Base-by-base conservation (phyloP, 23 tunicate genomes). In the Trididemnum nubilum region DNA sequence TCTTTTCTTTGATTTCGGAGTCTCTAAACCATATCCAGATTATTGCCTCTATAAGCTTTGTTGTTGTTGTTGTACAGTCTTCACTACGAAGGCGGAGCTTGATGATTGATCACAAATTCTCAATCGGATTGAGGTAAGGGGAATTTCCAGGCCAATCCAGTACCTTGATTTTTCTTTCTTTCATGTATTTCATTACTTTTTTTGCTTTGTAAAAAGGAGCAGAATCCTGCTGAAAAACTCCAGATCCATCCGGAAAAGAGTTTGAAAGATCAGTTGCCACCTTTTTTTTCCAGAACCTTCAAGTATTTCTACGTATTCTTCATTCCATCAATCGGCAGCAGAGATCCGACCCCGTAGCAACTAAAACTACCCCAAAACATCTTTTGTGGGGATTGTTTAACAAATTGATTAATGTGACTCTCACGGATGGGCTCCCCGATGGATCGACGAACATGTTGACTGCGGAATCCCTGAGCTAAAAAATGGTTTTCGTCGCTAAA, bases 361-460 rank as follows among this genome's bases (percentile, higher is more conserved):
- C 38, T 67, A 33, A 67, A 33, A 67, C 74, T 67, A 33, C 38
- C 74, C 74, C 74, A 67, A 67, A 67, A 67, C 74, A 67, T 67
- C 74, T 67, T 67, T 67, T 67, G 19, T 32, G 37, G 74, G 22
- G 2, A n/a, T 5, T 67, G 74, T 67, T 67, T 67, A 5, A 67
- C 74, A 67, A 38, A 33, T 67, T 67, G 74, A 67, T 67, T 38
- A 31, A 67, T 67, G 74, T 67, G 74, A 24, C 74, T 30, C 22
- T 67, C 38, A 67, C 74, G 74, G 38, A 67, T 67, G 74, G 74
- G 74, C 38, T 67, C 38, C 25, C 38, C 74, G 22, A 67, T 67
- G 38, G 38, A 67, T 67, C 74, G 38, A 67, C 74, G 74, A 24
- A 67, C 38, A 33, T 67, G 74, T 33, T 67, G 38, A 67, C 74